phyloP scores from a whole-genome alignment of 1,140 invertebrate genomes.

The Hylaeus anthracinus region DNA sequence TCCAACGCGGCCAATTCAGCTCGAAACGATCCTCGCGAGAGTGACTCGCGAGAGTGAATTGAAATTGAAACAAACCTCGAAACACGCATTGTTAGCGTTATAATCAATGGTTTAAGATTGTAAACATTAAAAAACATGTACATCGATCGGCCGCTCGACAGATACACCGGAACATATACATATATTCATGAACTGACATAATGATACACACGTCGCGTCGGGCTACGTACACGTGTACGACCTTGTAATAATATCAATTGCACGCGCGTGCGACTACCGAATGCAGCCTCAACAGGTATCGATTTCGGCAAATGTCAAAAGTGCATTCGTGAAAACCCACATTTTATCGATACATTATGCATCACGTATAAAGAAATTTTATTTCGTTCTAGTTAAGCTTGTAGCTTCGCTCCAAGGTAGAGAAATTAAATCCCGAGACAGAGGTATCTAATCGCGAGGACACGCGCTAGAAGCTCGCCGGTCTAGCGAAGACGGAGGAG shows the following conservation, averaged over 20 bases:
- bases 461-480: not conserved
- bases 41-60: not conserved
- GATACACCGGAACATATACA: conserved; percentile 14
- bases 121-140: not conserved
- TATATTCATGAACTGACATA: conserved; percentile 55
- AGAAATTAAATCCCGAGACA: not conserved
- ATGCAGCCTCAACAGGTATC: conserved; percentile 63
- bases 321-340: conserved; percentile 18
- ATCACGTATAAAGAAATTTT: too few species aligned
- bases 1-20: too few species aligned
- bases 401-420: too few species aligned
- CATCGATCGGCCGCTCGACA: conserved; percentile 43
- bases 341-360: too few species aligned
- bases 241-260: conserved; percentile 14
- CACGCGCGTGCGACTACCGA: not conserved
- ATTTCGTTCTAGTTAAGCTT: too few species aligned
- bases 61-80: conserved; percentile 3
- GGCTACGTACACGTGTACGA: conserved; percentile 32
- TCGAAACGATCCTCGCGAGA: too few species aligned
- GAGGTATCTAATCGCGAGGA: not conserved
- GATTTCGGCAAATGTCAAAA: conserved; percentile 54
- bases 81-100: not conserved
- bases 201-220: conserved; percentile 34
- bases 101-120: not conserved
- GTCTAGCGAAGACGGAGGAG: not conserved